A percentile compares a stretch with the other conserved stretches of the same genome.
Conservation (phyloP, 2,797 vertebrate genomes). For the Synaphobranchus kaupii region DNA sequence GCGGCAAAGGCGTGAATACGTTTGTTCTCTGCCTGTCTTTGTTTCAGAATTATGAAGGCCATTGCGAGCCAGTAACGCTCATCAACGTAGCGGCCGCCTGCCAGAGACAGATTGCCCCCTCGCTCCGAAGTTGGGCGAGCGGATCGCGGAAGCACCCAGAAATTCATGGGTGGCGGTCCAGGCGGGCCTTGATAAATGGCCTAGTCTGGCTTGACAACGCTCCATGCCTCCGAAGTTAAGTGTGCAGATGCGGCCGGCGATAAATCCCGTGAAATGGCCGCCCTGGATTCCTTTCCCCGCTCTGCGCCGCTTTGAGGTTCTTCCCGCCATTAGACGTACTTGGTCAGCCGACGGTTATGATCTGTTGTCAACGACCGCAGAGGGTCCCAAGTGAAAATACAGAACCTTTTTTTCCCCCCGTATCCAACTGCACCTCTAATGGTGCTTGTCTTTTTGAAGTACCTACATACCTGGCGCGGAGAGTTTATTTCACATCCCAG, state of each 20-base stretch:
- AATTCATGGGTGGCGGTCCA: conserved; percentile 9
- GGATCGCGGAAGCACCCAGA: neutral
- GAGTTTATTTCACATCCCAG: conserved; percentile 12
- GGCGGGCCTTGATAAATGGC: neutral
- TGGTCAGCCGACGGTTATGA: neutral
- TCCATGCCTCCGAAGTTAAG: conserved; percentile 20
- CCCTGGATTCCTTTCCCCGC: neutral
- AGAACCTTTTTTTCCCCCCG: neutral
- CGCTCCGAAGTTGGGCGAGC: neutral
- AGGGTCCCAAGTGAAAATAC: neutral
- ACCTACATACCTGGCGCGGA: neutral
- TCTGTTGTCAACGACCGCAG: neutral
- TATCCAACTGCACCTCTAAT: conserved; percentile 12
- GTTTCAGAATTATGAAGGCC: conserved; percentile 16
- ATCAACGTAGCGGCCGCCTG: neutral
- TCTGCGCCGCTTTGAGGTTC: neutral
- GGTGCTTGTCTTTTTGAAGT: conserved; percentile 17
- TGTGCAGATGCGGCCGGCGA: conserved; percentile 16
- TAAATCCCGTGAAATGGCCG: conserved; percentile 23
- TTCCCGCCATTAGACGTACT: conserved; percentile 18
- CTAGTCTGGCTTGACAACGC: neutral
- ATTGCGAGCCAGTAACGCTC: neutral
- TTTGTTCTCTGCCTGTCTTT: conserved; percentile 15
- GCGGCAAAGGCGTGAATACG: neutral
- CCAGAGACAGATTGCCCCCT: neutral